Evolutionary conservation across 2,888 invertebrate species (phyloP), one percentile per base, ranked within the genome.

Genomic region (Tenthredo distinguenda): DNA sequence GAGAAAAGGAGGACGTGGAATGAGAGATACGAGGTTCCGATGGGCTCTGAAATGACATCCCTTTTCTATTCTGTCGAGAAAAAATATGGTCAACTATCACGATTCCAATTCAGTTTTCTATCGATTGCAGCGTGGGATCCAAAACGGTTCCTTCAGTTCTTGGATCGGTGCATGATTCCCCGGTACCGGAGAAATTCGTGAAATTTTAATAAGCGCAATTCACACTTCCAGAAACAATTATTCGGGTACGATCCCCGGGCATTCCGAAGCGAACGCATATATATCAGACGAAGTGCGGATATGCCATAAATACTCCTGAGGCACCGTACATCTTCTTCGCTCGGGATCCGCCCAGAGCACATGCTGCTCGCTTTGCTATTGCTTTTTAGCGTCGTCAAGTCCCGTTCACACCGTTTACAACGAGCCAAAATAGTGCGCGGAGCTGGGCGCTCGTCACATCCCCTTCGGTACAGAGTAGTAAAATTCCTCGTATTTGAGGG

Each of bases 291-390:
- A 89, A 90, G 92, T 90, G 91, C 91, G 91, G 91, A 93, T 92
- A 92, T 90, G 92, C 93, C 93, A 92, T 93, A 93, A 93, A 93
- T 93, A 93, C 92, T 91, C 91, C 89, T 86, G 88, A 90, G 90
- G 90, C 88, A 91, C 91, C 91, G 92, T 93, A 93, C 92, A 93
- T 93, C 93, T 93, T 92, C 90, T 92, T 92, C 92, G 91, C 89
- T 90, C 90, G 90, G 91, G 90, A 91, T 90, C 90, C 92, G 92
- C 93, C 93, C 93, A 89, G 87, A 92, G 93, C 93, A 93, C 93
- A 92, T 93, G 93, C 93, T 91, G 89, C 31, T 58, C 21, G 47
- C 47, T 68, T 71, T 68, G 43, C 83, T 83, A 65, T 71, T 65
- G 83, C 83, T 83, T 83, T 83, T 83, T 83, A 68, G 65, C 83